A percentile compares a stretch with the other conserved stretches of the same genome.
phyloP scores from a whole-genome alignment of 1,140 invertebrate species.

The Vanessa tameamea region DNA sequence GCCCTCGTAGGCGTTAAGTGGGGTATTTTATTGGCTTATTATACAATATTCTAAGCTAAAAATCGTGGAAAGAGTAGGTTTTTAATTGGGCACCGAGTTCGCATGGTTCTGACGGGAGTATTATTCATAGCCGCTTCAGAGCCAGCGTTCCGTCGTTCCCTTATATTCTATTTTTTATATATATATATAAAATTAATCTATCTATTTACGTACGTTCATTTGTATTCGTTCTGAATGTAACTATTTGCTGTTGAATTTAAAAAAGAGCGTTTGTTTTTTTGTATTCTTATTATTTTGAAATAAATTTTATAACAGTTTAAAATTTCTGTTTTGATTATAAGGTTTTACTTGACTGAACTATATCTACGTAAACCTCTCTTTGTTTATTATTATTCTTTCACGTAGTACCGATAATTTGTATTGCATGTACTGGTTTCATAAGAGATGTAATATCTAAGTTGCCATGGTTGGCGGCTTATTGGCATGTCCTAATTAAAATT shows the following conservation, averaged over 20 bases:
- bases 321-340: too few relatives aligned
- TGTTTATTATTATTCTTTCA: too few relatives aligned
- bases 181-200: constrained; percentile 25
- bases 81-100: constrained; percentile 77
- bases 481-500: too few relatives aligned
- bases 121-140: constrained; percentile 77
- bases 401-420: too few relatives aligned
- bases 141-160: constrained; percentile 63
- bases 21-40: constrained; percentile 80
- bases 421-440: too few relatives aligned
- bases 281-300: too few relatives aligned
- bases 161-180: constrained; percentile 58
- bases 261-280: not conserved
- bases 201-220: constrained; percentile 18
- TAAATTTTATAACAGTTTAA: too few relatives aligned
- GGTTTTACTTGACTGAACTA: too few relatives aligned
- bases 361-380: too few relatives aligned
- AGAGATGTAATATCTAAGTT: too few relatives aligned
- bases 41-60: constrained; percentile 81
- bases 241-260: not conserved
- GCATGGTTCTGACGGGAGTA: constrained; percentile 72
- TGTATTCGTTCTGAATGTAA: not conserved
- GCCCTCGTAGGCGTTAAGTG: constrained; percentile 73
- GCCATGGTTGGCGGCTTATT: too few relatives aligned
- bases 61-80: constrained; percentile 79